These are phyloP conservation scores for Muntiacus reevesi DNA, from an alignment of 2,113 vertebrate genomes.

Conservation along the genomic window DNA sequence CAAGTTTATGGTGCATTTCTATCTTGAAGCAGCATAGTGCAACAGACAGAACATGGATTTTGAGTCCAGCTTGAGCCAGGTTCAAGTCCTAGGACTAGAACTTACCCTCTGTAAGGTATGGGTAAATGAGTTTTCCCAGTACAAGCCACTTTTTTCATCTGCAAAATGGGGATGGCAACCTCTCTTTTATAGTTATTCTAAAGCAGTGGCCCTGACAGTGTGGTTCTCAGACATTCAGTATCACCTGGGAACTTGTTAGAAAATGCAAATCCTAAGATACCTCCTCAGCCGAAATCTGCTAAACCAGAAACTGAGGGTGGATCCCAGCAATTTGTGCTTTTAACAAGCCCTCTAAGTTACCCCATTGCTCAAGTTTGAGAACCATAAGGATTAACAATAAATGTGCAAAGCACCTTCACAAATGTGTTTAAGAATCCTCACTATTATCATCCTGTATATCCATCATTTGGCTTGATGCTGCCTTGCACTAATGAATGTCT, in stretches of 20 bases:
- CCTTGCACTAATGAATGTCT: not conserved
- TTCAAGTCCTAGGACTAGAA: not conserved
- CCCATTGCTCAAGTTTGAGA: not conserved
- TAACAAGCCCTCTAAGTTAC: not conserved
- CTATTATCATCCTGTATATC: not conserved
- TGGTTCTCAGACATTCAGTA: not conserved
- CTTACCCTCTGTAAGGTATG: not conserved
- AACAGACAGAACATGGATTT: not conserved
- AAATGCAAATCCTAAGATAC: not conserved
- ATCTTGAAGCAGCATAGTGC: not conserved
- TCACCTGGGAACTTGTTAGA: not conserved
- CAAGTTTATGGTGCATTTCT: not conserved
- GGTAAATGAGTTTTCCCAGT: not conserved
- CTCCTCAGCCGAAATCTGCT: not conserved
- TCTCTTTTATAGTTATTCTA: not conserved
- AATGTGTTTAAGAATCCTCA: not conserved
- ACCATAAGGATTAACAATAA: not conserved
- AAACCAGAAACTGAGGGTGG: not conserved
- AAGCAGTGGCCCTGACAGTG: not conserved
- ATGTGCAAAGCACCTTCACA: not conserved
- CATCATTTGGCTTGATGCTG: not conserved
- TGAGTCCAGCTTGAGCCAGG: not conserved
- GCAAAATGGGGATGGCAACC: not conserved
- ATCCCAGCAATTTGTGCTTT: too few species aligned
- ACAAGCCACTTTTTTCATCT: not conserved